Percentiles rank a stretch among this genome's conserved stretches.
phyloP scores from a whole-genome alignment of 2,797 vertebrate species.

The Pogoniulus pusillus region DNA sequence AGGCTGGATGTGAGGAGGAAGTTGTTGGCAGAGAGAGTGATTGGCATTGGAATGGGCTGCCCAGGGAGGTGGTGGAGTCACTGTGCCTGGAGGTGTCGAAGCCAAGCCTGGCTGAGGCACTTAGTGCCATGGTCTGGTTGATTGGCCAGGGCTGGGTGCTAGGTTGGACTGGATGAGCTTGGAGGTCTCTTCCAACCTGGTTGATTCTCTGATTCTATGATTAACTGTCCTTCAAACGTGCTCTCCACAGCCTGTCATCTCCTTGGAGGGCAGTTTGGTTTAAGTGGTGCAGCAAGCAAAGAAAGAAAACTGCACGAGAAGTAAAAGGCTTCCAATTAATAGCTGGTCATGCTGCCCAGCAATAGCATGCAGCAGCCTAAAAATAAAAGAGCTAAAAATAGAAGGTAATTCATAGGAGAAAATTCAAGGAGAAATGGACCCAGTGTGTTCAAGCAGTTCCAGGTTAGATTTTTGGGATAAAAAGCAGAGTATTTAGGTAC shows the following conservation, averaged over 20 bases:
- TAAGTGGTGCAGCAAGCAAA: not conserved
- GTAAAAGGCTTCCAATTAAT: constrained; percentile 45
- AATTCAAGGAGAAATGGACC: constrained; percentile 55
- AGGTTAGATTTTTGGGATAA: not conserved
- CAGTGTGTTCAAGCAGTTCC: not conserved
- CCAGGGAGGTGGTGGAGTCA: too few relatives aligned
- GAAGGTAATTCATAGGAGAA: constrained; percentile 56
- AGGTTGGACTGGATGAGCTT: too few relatives aligned
- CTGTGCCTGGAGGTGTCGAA: too few relatives aligned
- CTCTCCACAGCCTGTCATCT: not conserved
- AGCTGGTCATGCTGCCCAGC: constrained; percentile 28
- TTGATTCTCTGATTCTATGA: too few relatives aligned
- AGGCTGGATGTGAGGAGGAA: too few relatives aligned
- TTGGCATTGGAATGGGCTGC: too few relatives aligned
- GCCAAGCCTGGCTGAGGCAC: too few relatives aligned
- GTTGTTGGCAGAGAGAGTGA: too few relatives aligned
- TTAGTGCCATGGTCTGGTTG: too few relatives aligned
- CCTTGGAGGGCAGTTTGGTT: not conserved
- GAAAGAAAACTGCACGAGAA: constrained; percentile 31
- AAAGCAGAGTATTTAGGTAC: not conserved
- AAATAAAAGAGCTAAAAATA: constrained; percentile 65
- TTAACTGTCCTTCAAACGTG: not conserved
- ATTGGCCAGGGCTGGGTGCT: too few relatives aligned
- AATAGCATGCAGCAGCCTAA: constrained; percentile 47
- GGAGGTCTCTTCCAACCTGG: too few relatives aligned